These are phyloP conservation scores for Diceros bicornis DNA, from an alignment of 2,797 vertebrate genomes.

Conservation along the genomic window DNA sequence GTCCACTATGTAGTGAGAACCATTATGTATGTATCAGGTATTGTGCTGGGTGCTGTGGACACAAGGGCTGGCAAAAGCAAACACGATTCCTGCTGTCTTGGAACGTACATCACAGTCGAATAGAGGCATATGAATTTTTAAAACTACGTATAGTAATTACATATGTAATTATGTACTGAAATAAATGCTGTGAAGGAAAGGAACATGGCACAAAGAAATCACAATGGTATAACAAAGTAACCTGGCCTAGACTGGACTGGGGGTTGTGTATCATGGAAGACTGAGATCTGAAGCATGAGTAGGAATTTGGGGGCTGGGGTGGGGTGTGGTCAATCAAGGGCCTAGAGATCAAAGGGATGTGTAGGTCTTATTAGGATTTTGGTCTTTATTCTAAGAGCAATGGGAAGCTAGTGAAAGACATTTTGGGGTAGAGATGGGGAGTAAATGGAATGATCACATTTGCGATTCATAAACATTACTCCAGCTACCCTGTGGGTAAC, in stretches of 20 bases:
- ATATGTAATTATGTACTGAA: neutral
- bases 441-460: neutral
- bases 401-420: neutral
- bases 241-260: neutral
- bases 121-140: neutral
- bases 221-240: neutral
- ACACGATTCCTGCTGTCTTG: neutral
- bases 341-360: neutral
- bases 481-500: neutral
- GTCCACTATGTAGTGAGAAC: neutral
- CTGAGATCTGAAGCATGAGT: neutral
- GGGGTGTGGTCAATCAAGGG: neutral
- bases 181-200: neutral
- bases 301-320: neutral
- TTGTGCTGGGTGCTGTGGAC: neutral
- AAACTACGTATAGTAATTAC: neutral
- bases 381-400: neutral
- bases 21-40: neutral
- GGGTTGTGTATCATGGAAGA: neutral
- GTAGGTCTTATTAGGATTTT: neutral
- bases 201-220: neutral
- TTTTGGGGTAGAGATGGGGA: neutral
- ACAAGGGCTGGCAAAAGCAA: neutral
- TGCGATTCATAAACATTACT: constrained; percentile 17
- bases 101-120: neutral